These are phyloP conservation scores for Silurus meridionalis DNA, from an alignment of 2,113 vertebrate species.

Conservation along the genomic window DNA sequence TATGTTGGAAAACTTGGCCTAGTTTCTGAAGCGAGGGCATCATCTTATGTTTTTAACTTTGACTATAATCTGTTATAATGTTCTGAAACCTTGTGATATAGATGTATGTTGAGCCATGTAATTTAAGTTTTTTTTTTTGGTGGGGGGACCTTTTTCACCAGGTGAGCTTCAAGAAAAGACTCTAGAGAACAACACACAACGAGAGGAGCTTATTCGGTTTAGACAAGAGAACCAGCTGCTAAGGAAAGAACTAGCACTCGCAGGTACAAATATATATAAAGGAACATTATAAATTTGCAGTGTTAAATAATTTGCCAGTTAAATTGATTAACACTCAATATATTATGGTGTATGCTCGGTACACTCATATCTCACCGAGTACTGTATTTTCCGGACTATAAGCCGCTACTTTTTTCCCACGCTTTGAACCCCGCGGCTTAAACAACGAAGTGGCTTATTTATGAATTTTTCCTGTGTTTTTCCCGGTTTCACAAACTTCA, in stretches of 20 bases:
- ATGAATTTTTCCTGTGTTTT: too few relatives aligned
- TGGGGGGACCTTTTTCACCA: conserved; percentile 55
- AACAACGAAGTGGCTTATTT: too few relatives aligned
- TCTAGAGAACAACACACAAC: conserved; percentile 78
- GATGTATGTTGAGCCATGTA: not conserved
- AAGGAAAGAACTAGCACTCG: conserved; percentile 70
- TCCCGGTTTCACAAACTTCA: too few relatives aligned
- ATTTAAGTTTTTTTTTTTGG: not conserved
- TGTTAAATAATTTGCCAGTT: not conserved
- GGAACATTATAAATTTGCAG: not conserved
- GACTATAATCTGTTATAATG: not conserved
- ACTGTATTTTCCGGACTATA: too few relatives aligned
- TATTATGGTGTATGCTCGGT: not conserved
- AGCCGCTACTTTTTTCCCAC: too few relatives aligned
- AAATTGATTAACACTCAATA: not conserved
- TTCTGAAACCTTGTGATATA: not conserved
- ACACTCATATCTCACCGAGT: not conserved
- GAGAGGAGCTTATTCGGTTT: conserved; percentile 83
- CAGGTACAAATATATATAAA: conserved; percentile 62
- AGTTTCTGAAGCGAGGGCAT: too few relatives aligned
- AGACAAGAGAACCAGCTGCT: conserved; percentile 80
- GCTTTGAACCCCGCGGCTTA: too few relatives aligned
- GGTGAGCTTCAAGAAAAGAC: conserved; percentile 81
- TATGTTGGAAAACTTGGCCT: too few relatives aligned
- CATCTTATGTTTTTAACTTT: too few relatives aligned